Percentiles rank a stretch among this genome's conserved stretches.
Conservation (phyloP, 1,140 invertebrate species). For the Panagrolaimus sp. region DNA sequence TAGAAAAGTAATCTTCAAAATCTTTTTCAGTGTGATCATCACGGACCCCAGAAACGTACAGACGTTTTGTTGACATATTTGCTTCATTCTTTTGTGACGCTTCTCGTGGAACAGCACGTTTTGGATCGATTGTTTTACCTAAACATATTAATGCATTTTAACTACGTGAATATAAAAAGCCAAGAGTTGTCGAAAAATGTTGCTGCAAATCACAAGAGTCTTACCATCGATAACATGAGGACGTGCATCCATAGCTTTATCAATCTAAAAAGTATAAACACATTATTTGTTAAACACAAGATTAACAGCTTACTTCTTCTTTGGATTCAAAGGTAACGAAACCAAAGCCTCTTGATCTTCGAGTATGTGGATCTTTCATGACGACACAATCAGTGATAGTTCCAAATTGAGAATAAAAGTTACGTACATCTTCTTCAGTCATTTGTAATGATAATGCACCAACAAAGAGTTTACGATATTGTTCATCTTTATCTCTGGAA, state of each 20-base stretch:
- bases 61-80: conserved; percentile 86
- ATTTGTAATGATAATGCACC: conserved; percentile 91
- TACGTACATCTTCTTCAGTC: conserved; percentile 82
- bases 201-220: no score
- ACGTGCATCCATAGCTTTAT: conserved; percentile 82
- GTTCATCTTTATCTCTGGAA: conserved; percentile 72
- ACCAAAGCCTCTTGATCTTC: conserved; percentile 73
- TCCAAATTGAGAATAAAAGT: conserved; percentile 92
- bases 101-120: conserved; percentile 85
- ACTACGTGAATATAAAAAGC: no score
- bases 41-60: conserved; percentile 83
- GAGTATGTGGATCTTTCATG: conserved; percentile 91
- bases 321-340: conserved; percentile 46
- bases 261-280: conserved; percentile 68
- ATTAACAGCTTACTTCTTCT: conserved; percentile 32
- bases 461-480: conserved; percentile 90
- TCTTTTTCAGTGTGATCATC: conserved; percentile 55
- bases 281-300: neutral
- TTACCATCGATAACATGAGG: conserved; percentile 75
- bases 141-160: no score
- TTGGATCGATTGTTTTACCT: conserved; percentile 94
- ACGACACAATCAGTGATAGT: conserved; percentile 94
- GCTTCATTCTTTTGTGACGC: conserved; percentile 76
- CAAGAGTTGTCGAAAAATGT: no score
- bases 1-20: conserved; percentile 80